Base-by-base conservation (phyloP, 2,888 invertebrate genomes). In the Andrena bicolor region DNA sequence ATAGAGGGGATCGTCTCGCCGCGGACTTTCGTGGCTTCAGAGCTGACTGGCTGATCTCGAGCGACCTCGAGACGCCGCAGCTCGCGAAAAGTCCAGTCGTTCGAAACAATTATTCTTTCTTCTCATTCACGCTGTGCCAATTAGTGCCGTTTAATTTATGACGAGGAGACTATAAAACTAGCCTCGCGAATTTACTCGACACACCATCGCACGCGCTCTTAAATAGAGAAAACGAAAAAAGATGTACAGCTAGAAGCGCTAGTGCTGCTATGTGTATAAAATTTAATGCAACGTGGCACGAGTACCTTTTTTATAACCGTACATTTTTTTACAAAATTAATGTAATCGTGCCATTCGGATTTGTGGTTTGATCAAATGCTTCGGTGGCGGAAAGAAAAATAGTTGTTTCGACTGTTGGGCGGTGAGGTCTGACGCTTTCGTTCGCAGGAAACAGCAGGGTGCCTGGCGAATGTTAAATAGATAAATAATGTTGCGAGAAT, bases 31-130 rank as follows among this genome's bases (percentile, higher is more conserved):
- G 26, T 28, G 48, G 58, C 49, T 65, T 5, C 4, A 58, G 41
- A 32, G 48, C 49, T 56, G 80, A 80, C 48, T 58, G 63, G 65
- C 71, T 61, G 49, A 63, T 82, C 82, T 82, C 76, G 82, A 82
- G 23, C 16, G 5, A 3, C 28, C 26, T 83, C 77, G 76, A 82
- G 80, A 80, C 28, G 73, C 61, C 41, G 41, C 48, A 80, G 80
- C 73, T 26, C n/a, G 6, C 53, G 64, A 4, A 65, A 65, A 63
- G 32, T 72, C 65, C 23, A 10, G 35, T 28, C 20, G 53, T 30
- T 61, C 48, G 41, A 8, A 41, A 56, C 51, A 83, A 71, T 70
- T 61, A 49, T 28, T 23, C 72, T 77, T 58, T 26, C 10, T 71
- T 76, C 60, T 72, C 66, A 23, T 60, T 35, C 61, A 51, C 51